Percentiles rank a stretch among this genome's conserved stretches.
These are phyloP conservation scores for Clanis bilineata DNA, from an alignment of 2,888 invertebrate species.

Conservation along the genomic window DNA sequence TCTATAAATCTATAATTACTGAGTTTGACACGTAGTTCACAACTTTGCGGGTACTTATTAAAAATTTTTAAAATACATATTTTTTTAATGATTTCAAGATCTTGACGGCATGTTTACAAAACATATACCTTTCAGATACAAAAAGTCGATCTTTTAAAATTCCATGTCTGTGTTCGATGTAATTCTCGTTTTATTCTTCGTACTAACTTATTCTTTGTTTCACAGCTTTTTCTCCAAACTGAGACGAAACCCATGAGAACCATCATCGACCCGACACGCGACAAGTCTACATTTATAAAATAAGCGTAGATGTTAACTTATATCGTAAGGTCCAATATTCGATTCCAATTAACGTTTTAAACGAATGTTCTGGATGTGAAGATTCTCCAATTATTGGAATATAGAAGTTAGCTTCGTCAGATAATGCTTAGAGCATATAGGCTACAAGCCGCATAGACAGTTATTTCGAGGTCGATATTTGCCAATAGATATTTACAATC, in stretches of 20 bases:
- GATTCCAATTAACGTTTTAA: constrained; percentile 9
- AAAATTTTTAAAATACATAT: no score
- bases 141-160: neutral
- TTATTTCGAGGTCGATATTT: neutral
- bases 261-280: constrained; percentile 14
- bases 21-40: no score
- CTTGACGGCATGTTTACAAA: neutral
- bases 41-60: no score
- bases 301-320: constrained; percentile 16
- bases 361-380: constrained; percentile 10
- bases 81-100: no score
- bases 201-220: neutral
- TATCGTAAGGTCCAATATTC: constrained; percentile 9
- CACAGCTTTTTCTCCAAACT: constrained; percentile 75
- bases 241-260: constrained; percentile 65
- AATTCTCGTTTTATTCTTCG: no score
- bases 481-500: neutral
- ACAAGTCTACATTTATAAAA: constrained; percentile 28
- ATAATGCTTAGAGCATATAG: constrained; percentile 11
- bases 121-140: neutral
- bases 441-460: constrained; percentile 9
- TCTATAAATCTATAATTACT: no score
- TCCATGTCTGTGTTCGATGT: no score
- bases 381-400: constrained; percentile 7
- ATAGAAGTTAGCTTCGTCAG: constrained; percentile 6